Conservation (phyloP, 2,888 invertebrate species). For the Acrobasis repandana region DNA sequence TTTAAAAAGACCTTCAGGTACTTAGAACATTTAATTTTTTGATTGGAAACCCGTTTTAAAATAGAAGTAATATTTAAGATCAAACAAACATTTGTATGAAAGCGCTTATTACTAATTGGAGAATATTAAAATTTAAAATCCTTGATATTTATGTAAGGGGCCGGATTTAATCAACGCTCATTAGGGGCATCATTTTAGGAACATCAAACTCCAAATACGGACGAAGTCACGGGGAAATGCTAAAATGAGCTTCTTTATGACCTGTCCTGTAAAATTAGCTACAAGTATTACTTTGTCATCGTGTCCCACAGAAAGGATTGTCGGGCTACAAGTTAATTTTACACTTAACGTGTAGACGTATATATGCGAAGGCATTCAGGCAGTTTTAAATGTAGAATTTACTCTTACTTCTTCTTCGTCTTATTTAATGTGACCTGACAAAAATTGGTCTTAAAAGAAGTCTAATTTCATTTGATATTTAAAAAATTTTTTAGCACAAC, state of each 20-base stretch:
- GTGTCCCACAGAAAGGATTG: neutral
- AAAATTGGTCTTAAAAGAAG: no score
- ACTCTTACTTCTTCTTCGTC: no score
- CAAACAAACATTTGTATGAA: conserved; percentile 9
- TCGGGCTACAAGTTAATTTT: neutral
- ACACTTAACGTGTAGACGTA: neutral
- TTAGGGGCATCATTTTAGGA: conserved; percentile 14
- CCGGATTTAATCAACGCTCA: conserved; percentile 17
- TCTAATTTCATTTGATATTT: no score
- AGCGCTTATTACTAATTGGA: conserved; percentile 8
- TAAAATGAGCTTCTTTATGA: conserved; percentile 20
- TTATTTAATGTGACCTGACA: no score
- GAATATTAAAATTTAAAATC: conserved; percentile 11
- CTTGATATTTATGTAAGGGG: conserved; percentile 13
- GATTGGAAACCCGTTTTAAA: neutral
- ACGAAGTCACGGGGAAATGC: conserved; percentile 10
- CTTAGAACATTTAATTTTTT: neutral
- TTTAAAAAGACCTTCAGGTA: neutral
- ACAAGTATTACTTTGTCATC: neutral
- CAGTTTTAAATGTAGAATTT: no score
- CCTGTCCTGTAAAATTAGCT: neutral
- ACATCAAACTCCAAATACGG: conserved; percentile 17
- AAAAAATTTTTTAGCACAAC: no score
- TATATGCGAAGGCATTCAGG: no score
- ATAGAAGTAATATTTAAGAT: neutral